Percentiles rank a stretch among this genome's conserved stretches.
Conservation (phyloP, 1,140 invertebrate genomes). For the Diabrotica virgifera region DNA sequence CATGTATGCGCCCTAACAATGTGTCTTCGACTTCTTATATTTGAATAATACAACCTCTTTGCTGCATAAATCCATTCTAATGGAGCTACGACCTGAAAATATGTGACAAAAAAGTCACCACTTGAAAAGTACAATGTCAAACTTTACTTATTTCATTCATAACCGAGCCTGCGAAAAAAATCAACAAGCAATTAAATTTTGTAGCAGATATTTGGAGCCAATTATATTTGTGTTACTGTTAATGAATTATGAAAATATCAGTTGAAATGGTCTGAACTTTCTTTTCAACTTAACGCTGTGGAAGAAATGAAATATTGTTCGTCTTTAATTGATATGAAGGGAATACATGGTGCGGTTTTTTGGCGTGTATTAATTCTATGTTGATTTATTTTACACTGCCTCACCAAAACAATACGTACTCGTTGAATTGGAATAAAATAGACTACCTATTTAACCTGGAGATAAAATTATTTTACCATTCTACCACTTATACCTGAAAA, state of each 20-base stretch:
- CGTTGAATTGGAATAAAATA: too few relatives aligned
- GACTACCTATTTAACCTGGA: too few relatives aligned
- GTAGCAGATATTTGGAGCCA: conserved; percentile 24
- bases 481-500: too few relatives aligned
- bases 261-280: conserved; percentile 26
- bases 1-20: conserved; percentile 28
- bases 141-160: conserved; percentile 15
- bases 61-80: conserved; percentile 27
- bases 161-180: conserved; percentile 10
- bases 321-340: not conserved
- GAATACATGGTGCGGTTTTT: too few relatives aligned
- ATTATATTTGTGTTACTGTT: conserved; percentile 25
- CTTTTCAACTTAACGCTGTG: conserved; percentile 16
- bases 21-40: conserved; percentile 24
- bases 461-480: too few relatives aligned
- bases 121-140: not conserved
- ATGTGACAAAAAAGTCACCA: conserved; percentile 15
- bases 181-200: conserved; percentile 29
- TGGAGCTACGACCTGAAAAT: conserved; percentile 16
- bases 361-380: too few relatives aligned
- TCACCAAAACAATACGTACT: too few relatives aligned
- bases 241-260: conserved; percentile 33
- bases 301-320: conserved; percentile 15
- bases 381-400: too few relatives aligned
- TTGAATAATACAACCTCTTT: conserved; percentile 21